Percentiles rank a stretch among this genome's conserved stretches.
These are phyloP conservation scores for Podarcis cretensis DNA, from an alignment of 2,113 vertebrate genomes.

Conservation along the genomic window DNA sequence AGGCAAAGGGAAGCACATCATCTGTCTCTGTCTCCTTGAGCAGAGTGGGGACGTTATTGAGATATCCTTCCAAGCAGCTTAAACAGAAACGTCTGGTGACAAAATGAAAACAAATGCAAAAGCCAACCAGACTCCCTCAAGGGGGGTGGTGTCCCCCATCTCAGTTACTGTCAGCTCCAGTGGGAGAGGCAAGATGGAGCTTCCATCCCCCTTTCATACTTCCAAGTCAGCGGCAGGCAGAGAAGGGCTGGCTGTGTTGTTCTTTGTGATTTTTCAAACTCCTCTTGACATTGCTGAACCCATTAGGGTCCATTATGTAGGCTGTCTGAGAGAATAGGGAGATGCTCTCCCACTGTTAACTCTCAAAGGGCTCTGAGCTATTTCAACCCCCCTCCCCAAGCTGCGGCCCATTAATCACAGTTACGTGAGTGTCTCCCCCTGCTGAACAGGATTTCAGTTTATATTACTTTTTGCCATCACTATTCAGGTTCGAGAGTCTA, in stretches of 20 bases:
- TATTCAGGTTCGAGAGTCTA: background rate
- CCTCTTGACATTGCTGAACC: conserved; percentile 30
- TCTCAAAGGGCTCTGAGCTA: conserved; percentile 28
- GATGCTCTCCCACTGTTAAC: conserved; percentile 30
- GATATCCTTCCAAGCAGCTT: conserved; percentile 65
- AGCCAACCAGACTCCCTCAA: conserved; percentile 17
- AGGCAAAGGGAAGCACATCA: conserved; percentile 3
- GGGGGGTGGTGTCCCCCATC: conserved; percentile 24
- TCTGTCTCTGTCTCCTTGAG: conserved; percentile 54
- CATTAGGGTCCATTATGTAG: conserved; percentile 44
- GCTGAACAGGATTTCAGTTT: background rate
- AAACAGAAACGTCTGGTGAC: conserved; percentile 69
- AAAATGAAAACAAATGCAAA: conserved; percentile 76
- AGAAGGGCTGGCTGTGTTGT: conserved; percentile 18
- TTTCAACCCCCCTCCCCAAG: background rate
- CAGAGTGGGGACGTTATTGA: conserved; percentile 59
- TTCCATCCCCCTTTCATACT: conserved; percentile 22
- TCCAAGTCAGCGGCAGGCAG: conserved; percentile 34
- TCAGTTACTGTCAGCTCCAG: conserved; percentile 24
- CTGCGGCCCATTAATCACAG: conserved; percentile 19
- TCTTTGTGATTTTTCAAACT: conserved; percentile 42
- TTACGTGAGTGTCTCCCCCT: conserved; percentile 2
- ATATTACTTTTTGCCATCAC: background rate
- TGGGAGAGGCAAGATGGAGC: conserved; percentile 53
- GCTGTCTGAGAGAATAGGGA: conserved; percentile 41